Evolutionary conservation across 2,113 vertebrate species (phyloP), one percentile per base, ranked within the genome.

Genomic region (Syngnathoides biaculeatus): DNA sequence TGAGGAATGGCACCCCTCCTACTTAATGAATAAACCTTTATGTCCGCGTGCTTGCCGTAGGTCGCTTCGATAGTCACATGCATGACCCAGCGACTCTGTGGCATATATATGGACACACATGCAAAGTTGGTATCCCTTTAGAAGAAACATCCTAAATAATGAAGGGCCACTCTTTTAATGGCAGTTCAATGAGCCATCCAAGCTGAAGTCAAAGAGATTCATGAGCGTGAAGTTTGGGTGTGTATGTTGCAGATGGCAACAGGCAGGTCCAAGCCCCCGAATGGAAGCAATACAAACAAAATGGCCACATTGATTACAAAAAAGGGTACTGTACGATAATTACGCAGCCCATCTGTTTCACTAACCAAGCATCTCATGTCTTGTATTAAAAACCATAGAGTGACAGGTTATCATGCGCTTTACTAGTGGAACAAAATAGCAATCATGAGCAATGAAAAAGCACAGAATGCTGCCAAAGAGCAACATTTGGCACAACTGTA

Each of bases 131-230:
- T 50, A 39, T 73, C 70, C 61, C 75, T 64, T 79, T 53, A 65
- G 39, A 45, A 64, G 61, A 65, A 56, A 69, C 60, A 73, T 70
- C 72, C 70, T 68, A 79, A 77, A 74, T 79, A 85, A 85, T 79
- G 81, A 80, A 35, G 72, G 66, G 56, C 71, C 71, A 71, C 71
- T 71, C 47, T 67, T 77, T 77, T 87, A 84, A 82, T 79, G 73
- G 71, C 66, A 73, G 72, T 69, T 74, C 79, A 84, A 86, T 83
- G 83, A 85, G 79, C 69, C 81, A 38, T 78, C 43, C 58, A 68
- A 59, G 74, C 62, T 57, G 43, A 71, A 74, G 84, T 64, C 69
- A 78, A 65, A 75, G 61, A 84, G 70, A 78, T 85, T 79, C 68
- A 72, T 74, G 79, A 65, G 68, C 57, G 67, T 58, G 50, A 50